phyloP scores from a whole-genome alignment of 2,113 vertebrate species.

The Microcebus tavaratra region DNA sequence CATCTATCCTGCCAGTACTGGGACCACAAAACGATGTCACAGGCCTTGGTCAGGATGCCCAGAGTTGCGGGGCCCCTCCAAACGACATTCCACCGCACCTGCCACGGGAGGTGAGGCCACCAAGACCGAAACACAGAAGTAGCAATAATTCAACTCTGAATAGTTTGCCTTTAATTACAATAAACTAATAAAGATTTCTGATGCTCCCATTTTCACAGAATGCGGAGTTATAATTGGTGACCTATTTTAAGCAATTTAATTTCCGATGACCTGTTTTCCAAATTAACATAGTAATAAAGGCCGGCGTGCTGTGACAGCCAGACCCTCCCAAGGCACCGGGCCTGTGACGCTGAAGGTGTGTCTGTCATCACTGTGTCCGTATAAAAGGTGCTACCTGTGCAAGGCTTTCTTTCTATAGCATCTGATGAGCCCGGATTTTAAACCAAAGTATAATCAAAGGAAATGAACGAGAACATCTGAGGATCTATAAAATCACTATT shows the following conservation, averaged over 20 bases:
- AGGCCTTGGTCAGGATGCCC: constrained; percentile 23
- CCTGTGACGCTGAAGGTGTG: constrained; percentile 73
- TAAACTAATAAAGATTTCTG: constrained; percentile 85
- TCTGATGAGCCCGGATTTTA: constrained; percentile 77
- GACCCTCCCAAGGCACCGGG: constrained; percentile 73
- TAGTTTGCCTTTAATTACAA: constrained; percentile 82
- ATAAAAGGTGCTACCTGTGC: constrained; percentile 66
- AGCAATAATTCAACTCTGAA: constrained; percentile 72
- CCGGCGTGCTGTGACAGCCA: constrained; percentile 75
- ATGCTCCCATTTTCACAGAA: constrained; percentile 83
- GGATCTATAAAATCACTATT: constrained; percentile 56
- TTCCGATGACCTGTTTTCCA: constrained; percentile 88
- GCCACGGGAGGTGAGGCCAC: constrained; percentile 39
- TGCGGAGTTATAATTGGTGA: constrained; percentile 85
- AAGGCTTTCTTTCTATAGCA: constrained; percentile 75
- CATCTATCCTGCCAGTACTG: constrained; percentile 47
- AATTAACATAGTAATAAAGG: constrained; percentile 84
- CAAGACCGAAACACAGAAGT: constrained; percentile 68
- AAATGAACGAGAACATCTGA: constrained; percentile 73
- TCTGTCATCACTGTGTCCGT: constrained; percentile 72
- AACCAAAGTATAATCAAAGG: constrained; percentile 81
- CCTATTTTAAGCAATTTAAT: constrained; percentile 90
- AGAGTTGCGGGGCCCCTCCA: constrained; percentile 4
- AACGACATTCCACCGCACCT: constrained; percentile 24
- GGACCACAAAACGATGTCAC: background rate